phyloP scores from a whole-genome alignment of 2,797 vertebrate species.

The Cynodonichthys magdalenae region DNA sequence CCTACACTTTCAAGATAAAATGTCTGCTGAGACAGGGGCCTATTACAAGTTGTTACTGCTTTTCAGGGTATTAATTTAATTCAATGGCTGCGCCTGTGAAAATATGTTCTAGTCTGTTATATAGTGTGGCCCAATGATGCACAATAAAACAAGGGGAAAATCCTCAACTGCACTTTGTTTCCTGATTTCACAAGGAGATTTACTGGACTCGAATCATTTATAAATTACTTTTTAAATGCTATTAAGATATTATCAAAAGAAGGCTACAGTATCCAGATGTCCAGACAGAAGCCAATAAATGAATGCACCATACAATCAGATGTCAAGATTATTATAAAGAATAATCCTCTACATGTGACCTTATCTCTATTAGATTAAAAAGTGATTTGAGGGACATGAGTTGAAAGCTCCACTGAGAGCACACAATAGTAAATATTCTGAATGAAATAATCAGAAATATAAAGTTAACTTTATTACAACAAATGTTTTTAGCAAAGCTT shows the following conservation, averaged over 20 bases:
- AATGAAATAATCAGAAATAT: no score
- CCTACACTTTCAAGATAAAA: background rate
- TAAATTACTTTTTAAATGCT: background rate
- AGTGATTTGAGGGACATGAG: conserved; percentile 5
- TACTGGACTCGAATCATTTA: background rate
- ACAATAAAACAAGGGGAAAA: background rate
- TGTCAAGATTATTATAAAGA: conserved; percentile 2
- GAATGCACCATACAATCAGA: conserved; percentile 28
- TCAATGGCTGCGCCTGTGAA: background rate
- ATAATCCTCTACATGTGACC: conserved; percentile 13
- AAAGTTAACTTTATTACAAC: background rate
- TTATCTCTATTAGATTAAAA: conserved; percentile 22
- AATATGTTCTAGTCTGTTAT: background rate
- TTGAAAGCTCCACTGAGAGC: conserved; percentile 3
- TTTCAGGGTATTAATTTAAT: background rate
- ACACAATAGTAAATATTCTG: background rate
- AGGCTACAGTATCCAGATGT: background rate
- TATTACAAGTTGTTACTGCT: background rate
- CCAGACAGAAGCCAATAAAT: conserved; percentile 9
- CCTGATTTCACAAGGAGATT: conserved; percentile 3
- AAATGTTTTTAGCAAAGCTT: background rate
- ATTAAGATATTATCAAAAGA: background rate
- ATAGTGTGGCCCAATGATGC: background rate
- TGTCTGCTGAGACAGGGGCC: background rate
- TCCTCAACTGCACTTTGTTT: background rate